Evolutionary conservation across 2,113 vertebrate genomes (phyloP).

Genomic region (Xiphorhynchus elegans): DNA sequence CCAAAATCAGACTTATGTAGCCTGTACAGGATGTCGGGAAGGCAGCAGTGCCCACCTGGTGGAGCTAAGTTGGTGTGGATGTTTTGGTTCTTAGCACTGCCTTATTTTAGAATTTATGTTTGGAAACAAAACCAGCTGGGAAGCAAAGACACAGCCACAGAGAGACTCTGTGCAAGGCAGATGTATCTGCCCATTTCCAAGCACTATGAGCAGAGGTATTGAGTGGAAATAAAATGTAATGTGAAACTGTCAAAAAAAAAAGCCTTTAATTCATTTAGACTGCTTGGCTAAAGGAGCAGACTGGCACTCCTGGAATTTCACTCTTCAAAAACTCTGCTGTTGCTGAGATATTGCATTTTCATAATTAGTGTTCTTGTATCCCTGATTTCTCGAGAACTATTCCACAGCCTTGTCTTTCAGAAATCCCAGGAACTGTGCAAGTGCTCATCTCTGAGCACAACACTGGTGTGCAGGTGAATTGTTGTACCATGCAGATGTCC

Average conservation of each 20-base stretch:
- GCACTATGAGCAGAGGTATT: background rate
- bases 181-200: background rate
- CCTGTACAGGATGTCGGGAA: background rate
- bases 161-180: background rate
- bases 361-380: background rate
- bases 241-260: slow-evolving; percentile 1
- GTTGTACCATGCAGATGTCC: background rate
- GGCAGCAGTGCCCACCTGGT: background rate
- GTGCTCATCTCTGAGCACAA: background rate
- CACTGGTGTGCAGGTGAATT: background rate
- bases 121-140: background rate
- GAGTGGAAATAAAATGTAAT: background rate
- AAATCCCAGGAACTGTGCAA: background rate
- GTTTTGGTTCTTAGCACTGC: background rate
- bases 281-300: background rate
- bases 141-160: background rate
- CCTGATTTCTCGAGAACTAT: background rate
- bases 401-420: background rate
- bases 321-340: background rate
- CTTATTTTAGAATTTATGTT: background rate
- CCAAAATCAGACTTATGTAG: background rate
- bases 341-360: background rate
- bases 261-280: background rate
- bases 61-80: background rate
- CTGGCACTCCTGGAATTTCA: background rate